Evolutionary conservation across 2,888 invertebrate species (phyloP).

Genomic region (Pyrgus malvae): DNA sequence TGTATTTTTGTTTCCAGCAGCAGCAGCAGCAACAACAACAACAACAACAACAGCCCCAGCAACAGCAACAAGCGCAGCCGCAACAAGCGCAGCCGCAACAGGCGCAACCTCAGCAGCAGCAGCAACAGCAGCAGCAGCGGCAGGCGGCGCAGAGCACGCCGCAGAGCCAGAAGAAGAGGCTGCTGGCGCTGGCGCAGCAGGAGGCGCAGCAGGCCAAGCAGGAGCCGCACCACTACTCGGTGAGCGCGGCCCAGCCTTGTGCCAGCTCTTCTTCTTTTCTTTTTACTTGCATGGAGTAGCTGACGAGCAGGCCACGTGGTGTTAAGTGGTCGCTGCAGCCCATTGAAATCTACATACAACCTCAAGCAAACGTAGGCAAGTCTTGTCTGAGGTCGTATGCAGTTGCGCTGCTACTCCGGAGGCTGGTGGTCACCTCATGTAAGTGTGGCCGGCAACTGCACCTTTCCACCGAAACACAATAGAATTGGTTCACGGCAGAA

Average conservation of each 20-base stretch:
- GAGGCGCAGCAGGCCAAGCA: constrained; percentile 80
- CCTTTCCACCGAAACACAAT: too few relatives aligned
- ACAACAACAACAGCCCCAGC: constrained; percentile 32
- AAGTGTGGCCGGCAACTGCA: too few relatives aligned
- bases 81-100: constrained; percentile 39
- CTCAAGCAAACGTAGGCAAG: too few relatives aligned
- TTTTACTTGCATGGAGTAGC: too few relatives aligned
- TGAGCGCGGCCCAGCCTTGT: not conserved
- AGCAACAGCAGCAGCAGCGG: constrained; percentile 39
- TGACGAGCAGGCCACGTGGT: too few relatives aligned
- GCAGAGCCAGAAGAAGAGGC: constrained; percentile 93
- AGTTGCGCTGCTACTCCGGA: too few relatives aligned
- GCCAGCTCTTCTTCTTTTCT: too few relatives aligned
- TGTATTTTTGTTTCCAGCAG: not conserved
- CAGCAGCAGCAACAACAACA: not conserved
- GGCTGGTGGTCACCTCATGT: too few relatives aligned
- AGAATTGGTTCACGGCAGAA: too few relatives aligned
- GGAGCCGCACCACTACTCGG: constrained; percentile 57
- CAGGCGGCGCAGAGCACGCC: constrained; percentile 66
- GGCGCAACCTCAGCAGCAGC: constrained; percentile 59
- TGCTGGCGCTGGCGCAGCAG: constrained; percentile 89
- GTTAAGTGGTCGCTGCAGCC: too few relatives aligned
- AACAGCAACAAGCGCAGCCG: constrained; percentile 36
- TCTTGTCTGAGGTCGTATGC: too few relatives aligned
- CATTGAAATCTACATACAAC: too few relatives aligned